Percentiles rank a stretch among this genome's conserved stretches.
Conservation (phyloP, 1,140 invertebrate species). For the Pogonomyrmex californicus region DNA sequence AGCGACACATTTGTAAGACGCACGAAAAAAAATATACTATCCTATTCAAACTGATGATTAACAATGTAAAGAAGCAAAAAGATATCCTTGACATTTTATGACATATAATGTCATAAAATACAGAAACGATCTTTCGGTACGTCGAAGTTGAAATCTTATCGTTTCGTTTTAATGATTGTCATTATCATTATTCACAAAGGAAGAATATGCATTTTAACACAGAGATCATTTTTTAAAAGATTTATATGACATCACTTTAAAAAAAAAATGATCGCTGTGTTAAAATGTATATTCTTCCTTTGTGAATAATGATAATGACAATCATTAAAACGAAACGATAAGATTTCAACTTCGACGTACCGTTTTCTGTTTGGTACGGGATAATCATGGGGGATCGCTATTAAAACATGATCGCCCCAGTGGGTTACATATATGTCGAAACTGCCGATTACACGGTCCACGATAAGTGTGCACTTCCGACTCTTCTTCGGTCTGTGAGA, state of each 20-base stretch:
- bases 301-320: neutral
- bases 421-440: neutral
- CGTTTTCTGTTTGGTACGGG: slow-evolving; percentile 14
- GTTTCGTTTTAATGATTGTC: neutral
- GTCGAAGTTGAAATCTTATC: slow-evolving; percentile 21
- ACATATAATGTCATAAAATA: too few species aligned
- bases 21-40: slow-evolving; percentile 1
- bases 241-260: too few species aligned
- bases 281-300: slow-evolving; percentile 1
- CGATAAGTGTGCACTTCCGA: slow-evolving; percentile 34
- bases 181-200: neutral
- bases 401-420: slow-evolving; percentile 18
- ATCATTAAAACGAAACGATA: neutral
- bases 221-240: neutral
- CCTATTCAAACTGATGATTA: slow-evolving; percentile 24
- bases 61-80: neutral
- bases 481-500: slow-evolving; percentile 64
- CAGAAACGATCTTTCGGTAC: neutral
- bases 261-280: slow-evolving; percentile 2
- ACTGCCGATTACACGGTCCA: slow-evolving; percentile 45
- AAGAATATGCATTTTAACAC: slow-evolving; percentile 3
- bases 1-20: slow-evolving; percentile 6
- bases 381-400: slow-evolving; percentile 46
- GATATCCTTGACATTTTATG: neutral
- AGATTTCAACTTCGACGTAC: slow-evolving; percentile 29